Percentiles rank a stretch among this genome's conserved stretches.
phyloP scores from a whole-genome alignment of 1,140 invertebrate genomes.

The Triops cancriformis region DNA sequence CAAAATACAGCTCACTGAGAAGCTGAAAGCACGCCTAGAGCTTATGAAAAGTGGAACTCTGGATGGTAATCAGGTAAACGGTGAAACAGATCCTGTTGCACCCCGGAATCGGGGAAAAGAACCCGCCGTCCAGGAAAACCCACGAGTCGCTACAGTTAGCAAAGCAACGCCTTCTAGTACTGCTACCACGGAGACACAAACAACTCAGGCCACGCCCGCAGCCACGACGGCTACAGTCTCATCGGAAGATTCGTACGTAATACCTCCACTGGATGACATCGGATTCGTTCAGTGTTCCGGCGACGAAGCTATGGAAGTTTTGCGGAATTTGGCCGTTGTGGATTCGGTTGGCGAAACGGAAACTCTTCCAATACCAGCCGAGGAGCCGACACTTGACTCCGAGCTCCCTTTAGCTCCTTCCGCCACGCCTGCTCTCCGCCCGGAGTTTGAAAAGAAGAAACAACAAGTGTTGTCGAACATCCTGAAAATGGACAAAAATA shows the following conservation, averaged over 20 bases:
- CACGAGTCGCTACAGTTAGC: not conserved
- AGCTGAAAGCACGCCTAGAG: not conserved
- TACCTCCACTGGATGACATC: not conserved
- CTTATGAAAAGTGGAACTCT: not conserved
- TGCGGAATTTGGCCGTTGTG: not conserved
- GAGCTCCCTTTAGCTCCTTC: not conserved
- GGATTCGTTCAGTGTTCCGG: not conserved
- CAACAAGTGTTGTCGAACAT: not conserved
- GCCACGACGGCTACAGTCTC: not conserved
- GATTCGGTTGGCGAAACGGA: not conserved
- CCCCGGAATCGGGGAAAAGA: not conserved
- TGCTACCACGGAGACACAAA: not conserved
- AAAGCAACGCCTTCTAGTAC: not conserved
- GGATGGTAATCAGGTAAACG: not conserved
- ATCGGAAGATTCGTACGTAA: not conserved
- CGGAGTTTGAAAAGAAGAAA: not conserved
- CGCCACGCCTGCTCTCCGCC: not conserved
- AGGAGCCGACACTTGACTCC: not conserved
- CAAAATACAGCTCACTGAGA: not conserved
- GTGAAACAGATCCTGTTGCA: not conserved
- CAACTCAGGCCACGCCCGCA: not conserved
- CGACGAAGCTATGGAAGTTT: not conserved
- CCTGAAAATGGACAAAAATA: slow-evolving; percentile 4
- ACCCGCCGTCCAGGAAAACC: not conserved
- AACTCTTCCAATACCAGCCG: not conserved